Evolutionary conservation across 2,797 vertebrate genomes (phyloP), one percentile per base, ranked within the genome.

Genomic region (Gymnoscopelus braueri): DNA sequence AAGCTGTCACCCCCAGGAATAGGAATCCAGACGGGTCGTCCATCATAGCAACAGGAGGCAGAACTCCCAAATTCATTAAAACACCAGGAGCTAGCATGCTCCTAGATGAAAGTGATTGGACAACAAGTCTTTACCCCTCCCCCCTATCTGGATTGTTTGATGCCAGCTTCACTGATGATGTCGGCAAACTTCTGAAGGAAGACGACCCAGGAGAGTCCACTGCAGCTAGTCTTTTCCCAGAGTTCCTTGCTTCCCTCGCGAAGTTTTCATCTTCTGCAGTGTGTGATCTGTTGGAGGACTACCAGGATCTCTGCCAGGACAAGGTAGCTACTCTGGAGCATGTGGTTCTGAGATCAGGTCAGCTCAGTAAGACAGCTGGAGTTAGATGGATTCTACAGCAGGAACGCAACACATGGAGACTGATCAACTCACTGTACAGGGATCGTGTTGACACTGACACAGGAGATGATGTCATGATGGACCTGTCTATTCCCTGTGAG

Each of bases 351-450:
- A 92, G 96, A 76, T 95, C 96, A 1, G 96, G 96, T 64, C 96
- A 96, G 75, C 96, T 96, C 66, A 99, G 97, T 75, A 98, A 97
- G 91, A 98, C 97, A 12, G 95, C 96, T 1, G 97, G 97, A 64
- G 95, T 99, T 58, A 92, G 95, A 70, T 99, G 98, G 98, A 94
- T 99, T 78, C 94, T 99, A 68, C 97, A 97, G 74, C 97, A 99
- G 84, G 98, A 99, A 86, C 97, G 92, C 93, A 94, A 95, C 75
- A 94, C 98, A 0, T 99, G 98, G 98, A 96, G 97, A 71, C 94
- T 99, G 50, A 84, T 99, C 57, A 93, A 94, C 39, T 98, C 98
- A 0, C 93, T 99, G 60, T 99, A 99, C 82, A 96, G 98, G 90
- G 98, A 99, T 82, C 92, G 97, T 52, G 94, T 99, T 90, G 97